Evolutionary conservation across 2,888 invertebrate species (phyloP).

Genomic region (Creontiades dilutus): DNA sequence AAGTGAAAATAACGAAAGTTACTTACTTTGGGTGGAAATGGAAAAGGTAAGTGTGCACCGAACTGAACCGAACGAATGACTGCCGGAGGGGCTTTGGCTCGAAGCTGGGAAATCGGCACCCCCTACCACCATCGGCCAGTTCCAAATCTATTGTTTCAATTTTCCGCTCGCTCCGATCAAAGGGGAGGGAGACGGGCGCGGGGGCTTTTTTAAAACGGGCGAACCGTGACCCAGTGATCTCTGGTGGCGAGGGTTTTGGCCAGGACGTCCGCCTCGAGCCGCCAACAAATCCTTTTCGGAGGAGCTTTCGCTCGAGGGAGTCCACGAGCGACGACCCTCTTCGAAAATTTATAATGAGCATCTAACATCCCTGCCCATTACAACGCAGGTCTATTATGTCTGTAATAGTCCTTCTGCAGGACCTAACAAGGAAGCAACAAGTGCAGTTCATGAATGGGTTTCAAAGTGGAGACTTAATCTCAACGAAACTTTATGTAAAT

Average conservation of each 20-base stretch:
- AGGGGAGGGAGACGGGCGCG: background rate
- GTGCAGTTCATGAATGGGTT: too few species aligned
- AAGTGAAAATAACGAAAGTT: background rate
- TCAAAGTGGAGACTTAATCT: too few species aligned
- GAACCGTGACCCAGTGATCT: constrained; percentile 52
- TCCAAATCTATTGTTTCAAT: constrained; percentile 32
- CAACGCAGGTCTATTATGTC: too few species aligned
- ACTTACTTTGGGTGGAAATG: constrained; percentile 16
- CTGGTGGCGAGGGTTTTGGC: background rate
- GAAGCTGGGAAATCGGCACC: constrained; percentile 16
- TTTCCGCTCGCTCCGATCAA: constrained; percentile 32
- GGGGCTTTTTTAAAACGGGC: background rate
- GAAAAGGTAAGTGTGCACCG: constrained; percentile 19
- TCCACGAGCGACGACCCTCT: too few species aligned
- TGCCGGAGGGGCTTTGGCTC: constrained; percentile 63
- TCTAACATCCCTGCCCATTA: too few species aligned
- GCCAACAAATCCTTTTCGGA: background rate
- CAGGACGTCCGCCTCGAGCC: background rate
- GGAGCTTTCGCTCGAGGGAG: background rate
- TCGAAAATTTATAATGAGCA: too few species aligned
- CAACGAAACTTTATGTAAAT: too few species aligned
- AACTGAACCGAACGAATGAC: constrained; percentile 67
- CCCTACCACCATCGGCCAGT: background rate
- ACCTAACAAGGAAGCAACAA: too few species aligned
- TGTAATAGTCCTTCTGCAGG: too few species aligned